Base-by-base conservation (phyloP, 2,888 invertebrate species). In the Myopa tessellatipennis region DNA sequence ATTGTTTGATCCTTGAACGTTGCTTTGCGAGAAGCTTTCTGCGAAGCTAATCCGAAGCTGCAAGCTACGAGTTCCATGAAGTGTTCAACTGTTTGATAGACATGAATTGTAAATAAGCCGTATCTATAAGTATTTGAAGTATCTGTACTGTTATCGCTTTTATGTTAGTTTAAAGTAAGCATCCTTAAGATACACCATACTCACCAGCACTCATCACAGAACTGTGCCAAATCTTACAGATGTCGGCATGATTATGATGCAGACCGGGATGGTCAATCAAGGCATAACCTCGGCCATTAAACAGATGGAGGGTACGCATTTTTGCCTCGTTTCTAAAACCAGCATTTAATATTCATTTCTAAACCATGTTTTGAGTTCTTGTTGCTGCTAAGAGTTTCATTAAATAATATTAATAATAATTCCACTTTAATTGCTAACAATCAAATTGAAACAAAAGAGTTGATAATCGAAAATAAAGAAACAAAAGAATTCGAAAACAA, bases 221-320 rank as follows among this genome's bases (percentile, higher is more conserved):
- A 60, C 80, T 79, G 83, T 86, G 83, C 82, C 87, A 81, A 85
- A 83, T 87, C 85, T 90, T 90, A 85, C 96, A 96, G 96, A 96
- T 96, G 96, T 96, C 91, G 96, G 96, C 92, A 96, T 96, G 96
- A 95, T 96, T 93, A 95, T 96, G 96, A 95, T 96, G 95, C 95
- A 96, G 94, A 93, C 95, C 90, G 96, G 96, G 92, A 96, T 96
- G 96, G 95, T 96, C 94, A 96, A 95, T 93, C 94, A 95, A 92
- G 94, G 93, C 91, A 91, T 93, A 91, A 95, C 94, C 93, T 92
- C 92, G 90, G 91, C 92, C 90, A 90, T 88, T 87, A 88, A 88
- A 84, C 87, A 88, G 87, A 85, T 93, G 91, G 95, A 95, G 93
- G 95, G 95, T 95, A 95, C 93, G 95, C 81, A 79, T 81, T 74